A percentile compares a stretch with the other conserved stretches of the same genome.
Conservation (phyloP, 2,113 vertebrate species). For the Psittacara wagleri region DNA sequence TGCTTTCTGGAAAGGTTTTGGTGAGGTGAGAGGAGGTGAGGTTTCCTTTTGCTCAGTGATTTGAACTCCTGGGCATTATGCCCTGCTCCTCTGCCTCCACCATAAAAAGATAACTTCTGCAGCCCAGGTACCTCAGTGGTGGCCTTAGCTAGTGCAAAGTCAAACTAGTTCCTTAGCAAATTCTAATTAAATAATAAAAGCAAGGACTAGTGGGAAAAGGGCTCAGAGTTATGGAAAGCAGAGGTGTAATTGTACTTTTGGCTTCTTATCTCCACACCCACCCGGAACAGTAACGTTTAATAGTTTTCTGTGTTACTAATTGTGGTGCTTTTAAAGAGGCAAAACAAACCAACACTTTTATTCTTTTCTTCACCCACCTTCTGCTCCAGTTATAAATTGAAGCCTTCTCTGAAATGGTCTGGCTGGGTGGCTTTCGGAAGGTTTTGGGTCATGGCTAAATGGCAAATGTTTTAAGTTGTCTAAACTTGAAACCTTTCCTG, state of each 20-base stretch:
- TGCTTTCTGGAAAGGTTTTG: background rate
- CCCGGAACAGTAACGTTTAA: background rate
- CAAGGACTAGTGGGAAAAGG: background rate
- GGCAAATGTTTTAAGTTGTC: background rate
- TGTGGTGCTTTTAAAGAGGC: background rate
- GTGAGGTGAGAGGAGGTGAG: background rate
- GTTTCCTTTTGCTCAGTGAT: background rate
- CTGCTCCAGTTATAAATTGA: background rate
- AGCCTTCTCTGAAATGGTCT: background rate
- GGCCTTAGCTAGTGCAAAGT: background rate
- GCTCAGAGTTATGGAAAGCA: background rate
- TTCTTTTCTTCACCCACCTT: background rate
- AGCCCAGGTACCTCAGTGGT: rapidly evolving
- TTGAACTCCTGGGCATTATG: background rate
- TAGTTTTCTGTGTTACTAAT: background rate
- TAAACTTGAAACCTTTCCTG: background rate
- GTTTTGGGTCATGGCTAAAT: background rate
- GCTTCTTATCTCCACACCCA: background rate
- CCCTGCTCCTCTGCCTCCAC: background rate
- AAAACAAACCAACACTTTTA: background rate
- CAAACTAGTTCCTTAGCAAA: background rate
- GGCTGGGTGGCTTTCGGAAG: background rate
- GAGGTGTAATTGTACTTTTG: background rate
- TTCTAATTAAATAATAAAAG: background rate
- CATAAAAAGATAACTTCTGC: rapidly evolving